These are phyloP conservation scores for Malurus cyaneus DNA, from an alignment of 2,113 vertebrate species.

Conservation along the genomic window DNA sequence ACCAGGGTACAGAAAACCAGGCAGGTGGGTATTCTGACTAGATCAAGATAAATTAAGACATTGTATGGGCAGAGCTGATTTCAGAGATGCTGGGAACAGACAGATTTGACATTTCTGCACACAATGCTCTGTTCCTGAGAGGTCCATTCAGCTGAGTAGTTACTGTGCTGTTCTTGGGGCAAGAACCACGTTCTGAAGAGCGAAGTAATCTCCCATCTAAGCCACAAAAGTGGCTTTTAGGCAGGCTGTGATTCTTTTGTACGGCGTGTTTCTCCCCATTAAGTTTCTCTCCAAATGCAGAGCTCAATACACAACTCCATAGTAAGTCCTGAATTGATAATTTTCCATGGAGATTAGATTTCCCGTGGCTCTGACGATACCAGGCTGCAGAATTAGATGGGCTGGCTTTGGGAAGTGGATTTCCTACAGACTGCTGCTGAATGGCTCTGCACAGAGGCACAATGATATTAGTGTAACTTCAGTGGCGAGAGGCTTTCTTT, in stretches of 20 bases:
- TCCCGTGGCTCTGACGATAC: neutral
- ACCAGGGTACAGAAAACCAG: neutral
- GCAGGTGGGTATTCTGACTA: neutral
- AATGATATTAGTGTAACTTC: neutral
- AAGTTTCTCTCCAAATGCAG: neutral
- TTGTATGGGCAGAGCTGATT: neutral
- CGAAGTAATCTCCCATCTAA: neutral
- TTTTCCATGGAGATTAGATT: slow-evolving; percentile 41
- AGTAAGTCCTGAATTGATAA: slow-evolving; percentile 10
- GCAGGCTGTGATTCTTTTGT: neutral
- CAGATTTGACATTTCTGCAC: neutral
- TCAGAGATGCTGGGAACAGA: neutral
- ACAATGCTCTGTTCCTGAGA: neutral
- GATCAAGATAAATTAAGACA: neutral
- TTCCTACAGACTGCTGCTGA: neutral
- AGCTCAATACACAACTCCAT: neutral
- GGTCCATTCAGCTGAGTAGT: neutral
- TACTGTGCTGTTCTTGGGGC: neutral
- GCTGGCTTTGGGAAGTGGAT: slow-evolving; percentile 2
- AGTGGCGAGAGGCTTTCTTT: neutral
- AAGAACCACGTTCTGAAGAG: neutral
- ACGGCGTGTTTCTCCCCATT: neutral
- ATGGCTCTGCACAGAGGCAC: neutral
- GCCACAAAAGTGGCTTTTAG: slow-evolving; percentile 2
- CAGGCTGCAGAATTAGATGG: neutral